Percentiles rank a stretch among this genome's conserved stretches.
phyloP scores from a whole-genome alignment of 2,888 invertebrate species.

The Ptychoptera contaminata region DNA sequence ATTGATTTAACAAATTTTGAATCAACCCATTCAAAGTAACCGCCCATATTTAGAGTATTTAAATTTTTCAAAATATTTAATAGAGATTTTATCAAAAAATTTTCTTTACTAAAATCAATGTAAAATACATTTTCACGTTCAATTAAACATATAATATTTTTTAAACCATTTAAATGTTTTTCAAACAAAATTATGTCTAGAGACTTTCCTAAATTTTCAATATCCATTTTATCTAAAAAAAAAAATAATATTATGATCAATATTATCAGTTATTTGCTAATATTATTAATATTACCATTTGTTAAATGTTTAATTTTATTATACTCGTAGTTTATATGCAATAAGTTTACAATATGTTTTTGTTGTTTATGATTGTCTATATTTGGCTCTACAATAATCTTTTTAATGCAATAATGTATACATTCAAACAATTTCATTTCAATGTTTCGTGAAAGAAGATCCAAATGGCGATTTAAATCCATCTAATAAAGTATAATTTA shows the following conservation, averaged over 20 bases:
- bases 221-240: not conserved
- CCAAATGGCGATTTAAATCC: slow-evolving; percentile 41
- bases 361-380: no score
- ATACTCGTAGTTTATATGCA: no score
- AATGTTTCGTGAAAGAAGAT: slow-evolving; percentile 37
- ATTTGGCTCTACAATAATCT: no score
- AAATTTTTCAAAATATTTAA: slow-evolving; percentile 27
- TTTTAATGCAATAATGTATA: slow-evolving; percentile 15
- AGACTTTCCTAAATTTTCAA: slow-evolving; percentile 13
- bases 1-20: slow-evolving; percentile 74
- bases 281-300: slow-evolving; percentile 13
- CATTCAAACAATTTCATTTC: slow-evolving; percentile 17
- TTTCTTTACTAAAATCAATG: slow-evolving; percentile 14
- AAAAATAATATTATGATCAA: not conserved
- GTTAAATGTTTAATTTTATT: not conserved
- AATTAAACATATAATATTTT: slow-evolving; percentile 12
- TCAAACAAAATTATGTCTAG: slow-evolving; percentile 23
- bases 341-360: no score
- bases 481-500: slow-evolving; percentile 17
- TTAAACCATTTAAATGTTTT: slow-evolving; percentile 18
- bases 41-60: slow-evolving; percentile 59
- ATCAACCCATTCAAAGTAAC: slow-evolving; percentile 88
- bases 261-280: no score
- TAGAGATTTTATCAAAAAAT: slow-evolving; percentile 9
- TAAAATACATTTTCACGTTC: not conserved